phyloP scores from a whole-genome alignment of 2,113 vertebrate genomes.

The Zosterops borbonicus region DNA sequence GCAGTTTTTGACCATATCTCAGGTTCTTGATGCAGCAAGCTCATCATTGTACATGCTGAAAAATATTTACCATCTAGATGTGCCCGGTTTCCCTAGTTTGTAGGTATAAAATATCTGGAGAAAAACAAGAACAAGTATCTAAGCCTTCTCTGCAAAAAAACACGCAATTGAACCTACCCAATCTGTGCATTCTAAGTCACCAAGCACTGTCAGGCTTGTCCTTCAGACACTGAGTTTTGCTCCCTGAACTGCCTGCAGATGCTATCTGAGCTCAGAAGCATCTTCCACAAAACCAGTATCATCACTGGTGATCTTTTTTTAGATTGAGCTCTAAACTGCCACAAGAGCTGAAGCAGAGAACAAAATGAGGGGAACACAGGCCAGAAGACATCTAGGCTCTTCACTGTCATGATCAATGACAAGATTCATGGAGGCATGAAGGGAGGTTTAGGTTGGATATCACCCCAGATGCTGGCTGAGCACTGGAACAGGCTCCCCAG shows the following conservation, averaged over 20 bases:
- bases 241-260: background rate
- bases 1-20: background rate
- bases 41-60: background rate
- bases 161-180: background rate
- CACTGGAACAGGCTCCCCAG: background rate
- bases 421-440: background rate
- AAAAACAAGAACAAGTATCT: background rate
- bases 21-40: background rate
- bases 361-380: background rate
- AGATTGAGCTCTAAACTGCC: background rate
- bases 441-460: background rate
- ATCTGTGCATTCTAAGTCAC: background rate
- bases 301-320: background rate
- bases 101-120: background rate
- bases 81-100: background rate
- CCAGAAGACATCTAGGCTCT: background rate
- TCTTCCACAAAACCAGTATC: background rate
- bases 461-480: background rate
- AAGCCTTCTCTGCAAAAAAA: background rate
- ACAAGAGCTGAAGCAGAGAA: background rate
- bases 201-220: background rate
- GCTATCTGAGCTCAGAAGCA: background rate
- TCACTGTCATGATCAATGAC: rapidly evolving
- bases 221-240: background rate
- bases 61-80: background rate